Percentiles rank a stretch among this genome's conserved stretches.
Evolutionary conservation across 2,113 vertebrate genomes (phyloP).

Genomic region (Cyprinodon tularosa): DNA sequence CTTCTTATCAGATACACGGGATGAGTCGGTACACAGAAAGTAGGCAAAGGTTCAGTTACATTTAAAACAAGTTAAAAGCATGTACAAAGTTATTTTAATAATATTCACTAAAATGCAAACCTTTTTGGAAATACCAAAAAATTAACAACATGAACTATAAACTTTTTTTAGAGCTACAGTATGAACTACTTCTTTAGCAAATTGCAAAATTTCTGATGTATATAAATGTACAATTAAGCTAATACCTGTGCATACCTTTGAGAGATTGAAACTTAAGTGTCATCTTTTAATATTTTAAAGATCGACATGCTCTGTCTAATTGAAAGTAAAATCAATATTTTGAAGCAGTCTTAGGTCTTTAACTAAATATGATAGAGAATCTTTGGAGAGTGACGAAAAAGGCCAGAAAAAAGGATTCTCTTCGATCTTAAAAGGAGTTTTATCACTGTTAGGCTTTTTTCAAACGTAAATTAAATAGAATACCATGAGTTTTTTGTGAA

Average conservation of each 20-base stretch:
- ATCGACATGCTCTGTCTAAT: neutral
- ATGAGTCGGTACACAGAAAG: neutral
- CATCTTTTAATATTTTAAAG: neutral
- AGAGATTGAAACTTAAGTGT: neutral
- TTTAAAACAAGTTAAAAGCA: neutral
- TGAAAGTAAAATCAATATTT: no score
- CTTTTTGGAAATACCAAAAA: neutral
- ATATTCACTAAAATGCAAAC: no score
- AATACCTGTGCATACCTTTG: neutral
- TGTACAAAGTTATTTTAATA: neutral
- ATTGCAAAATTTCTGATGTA: neutral
- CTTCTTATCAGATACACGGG: neutral
- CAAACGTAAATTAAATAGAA: neutral
- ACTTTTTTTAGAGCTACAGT: neutral
- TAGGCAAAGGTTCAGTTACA: neutral
- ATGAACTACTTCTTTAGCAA: neutral
- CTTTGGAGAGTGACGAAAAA: neutral
- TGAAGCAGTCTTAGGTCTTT: no score
- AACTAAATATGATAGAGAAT: no score
- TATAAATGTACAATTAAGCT: neutral
- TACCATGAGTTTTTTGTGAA: neutral
- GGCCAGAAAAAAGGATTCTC: neutral
- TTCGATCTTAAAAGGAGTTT: neutral
- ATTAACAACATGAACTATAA: neutral
- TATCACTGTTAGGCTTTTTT: neutral